These are phyloP conservation scores for Metopolophium dirhodum DNA, from an alignment of 1,140 invertebrate genomes.

Conservation along the genomic window DNA sequence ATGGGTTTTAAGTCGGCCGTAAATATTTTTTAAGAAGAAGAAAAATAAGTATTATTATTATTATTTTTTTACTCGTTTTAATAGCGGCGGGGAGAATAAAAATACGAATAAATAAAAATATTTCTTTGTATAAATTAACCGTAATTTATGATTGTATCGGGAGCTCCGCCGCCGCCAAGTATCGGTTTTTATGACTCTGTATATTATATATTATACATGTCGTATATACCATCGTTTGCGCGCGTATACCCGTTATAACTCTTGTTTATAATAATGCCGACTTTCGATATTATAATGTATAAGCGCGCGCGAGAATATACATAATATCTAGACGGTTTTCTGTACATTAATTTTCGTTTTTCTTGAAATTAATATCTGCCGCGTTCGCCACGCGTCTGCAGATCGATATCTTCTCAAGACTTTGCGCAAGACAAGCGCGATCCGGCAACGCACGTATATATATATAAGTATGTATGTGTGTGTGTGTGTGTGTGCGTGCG, in stretches of 20 bases:
- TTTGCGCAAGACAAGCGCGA: constrained; percentile 30
- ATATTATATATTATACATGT: background rate
- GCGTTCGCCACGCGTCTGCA: constrained; percentile 28
- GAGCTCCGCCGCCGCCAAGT: constrained; percentile 30
- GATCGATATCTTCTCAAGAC: constrained; percentile 48
- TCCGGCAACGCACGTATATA: background rate
- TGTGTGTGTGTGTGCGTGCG: background rate
- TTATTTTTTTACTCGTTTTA: constrained; percentile 52
- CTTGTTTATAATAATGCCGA: constrained; percentile 44
- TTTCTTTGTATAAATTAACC: constrained; percentile 57
- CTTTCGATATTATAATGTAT: constrained; percentile 43
- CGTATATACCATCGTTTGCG: constrained; percentile 13
- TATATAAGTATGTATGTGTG: background rate
- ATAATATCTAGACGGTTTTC: constrained; percentile 4
- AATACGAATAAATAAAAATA: constrained; percentile 49
- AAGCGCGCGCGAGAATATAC: background rate
- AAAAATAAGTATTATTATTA: constrained; percentile 44
- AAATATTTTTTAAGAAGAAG: constrained; percentile 52
- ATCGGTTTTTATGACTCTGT: constrained; percentile 51
- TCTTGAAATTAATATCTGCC: constrained; percentile 51
- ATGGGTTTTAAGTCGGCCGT: constrained; percentile 48
- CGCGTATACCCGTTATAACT: constrained; percentile 41
- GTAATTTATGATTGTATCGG: constrained; percentile 57
- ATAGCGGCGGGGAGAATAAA: constrained; percentile 34
- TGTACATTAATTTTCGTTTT: constrained; percentile 46